phyloP scores from a whole-genome alignment of 2,797 vertebrate genomes.

The Scolopax rusticola region DNA sequence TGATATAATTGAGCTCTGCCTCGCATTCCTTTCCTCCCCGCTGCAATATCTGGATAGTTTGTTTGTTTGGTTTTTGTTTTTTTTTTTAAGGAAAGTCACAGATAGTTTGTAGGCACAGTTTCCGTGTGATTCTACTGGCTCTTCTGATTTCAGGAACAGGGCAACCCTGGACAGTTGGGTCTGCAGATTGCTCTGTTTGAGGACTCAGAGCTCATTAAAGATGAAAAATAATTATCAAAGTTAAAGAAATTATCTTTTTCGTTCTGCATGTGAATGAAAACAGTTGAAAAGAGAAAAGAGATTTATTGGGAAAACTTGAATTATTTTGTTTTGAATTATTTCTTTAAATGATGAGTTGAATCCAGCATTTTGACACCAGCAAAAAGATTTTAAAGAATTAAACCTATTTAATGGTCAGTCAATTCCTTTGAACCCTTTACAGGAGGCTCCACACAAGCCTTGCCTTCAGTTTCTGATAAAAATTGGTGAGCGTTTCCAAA shows the following conservation, averaged over 20 bases:
- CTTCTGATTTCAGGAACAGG: not conserved
- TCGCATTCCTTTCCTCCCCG: not conserved
- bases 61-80: too few relatives aligned
- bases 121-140: not conserved
- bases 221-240: not conserved
- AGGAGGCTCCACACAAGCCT: not conserved
- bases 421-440: not conserved
- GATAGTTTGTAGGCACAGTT: not conserved
- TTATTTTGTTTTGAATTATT: not conserved
- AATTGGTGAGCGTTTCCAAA: not conserved
- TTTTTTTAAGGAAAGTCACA: not conserved
- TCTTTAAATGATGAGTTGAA: not conserved
- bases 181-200: not conserved
- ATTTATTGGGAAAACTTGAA: not conserved
- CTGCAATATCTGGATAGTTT: not conserved
- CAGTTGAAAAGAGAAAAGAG: not conserved
- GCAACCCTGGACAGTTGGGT: not conserved
- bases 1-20: not conserved
- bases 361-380: not conserved
- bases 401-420: not conserved
- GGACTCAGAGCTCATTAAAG: not conserved
- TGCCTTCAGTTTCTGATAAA: not conserved
- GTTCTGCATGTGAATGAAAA: not conserved
- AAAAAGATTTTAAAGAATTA: not conserved
- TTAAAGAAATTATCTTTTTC: not conserved